Conservation (phyloP, 2,888 invertebrate genomes). For the Plutella xylostella region DNA sequence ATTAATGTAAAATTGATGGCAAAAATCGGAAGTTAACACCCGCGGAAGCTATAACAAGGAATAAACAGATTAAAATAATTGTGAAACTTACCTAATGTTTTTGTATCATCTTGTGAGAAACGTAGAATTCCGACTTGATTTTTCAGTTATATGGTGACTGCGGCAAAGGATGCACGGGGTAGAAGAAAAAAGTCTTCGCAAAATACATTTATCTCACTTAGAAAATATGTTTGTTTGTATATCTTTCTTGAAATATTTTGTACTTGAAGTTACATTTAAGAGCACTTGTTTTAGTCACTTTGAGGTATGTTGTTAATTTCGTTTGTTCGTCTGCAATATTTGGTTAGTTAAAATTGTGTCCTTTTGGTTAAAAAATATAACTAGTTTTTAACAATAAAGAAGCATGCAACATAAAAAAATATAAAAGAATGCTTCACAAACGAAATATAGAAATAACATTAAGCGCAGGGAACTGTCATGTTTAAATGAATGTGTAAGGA, state of each 20-base stretch:
- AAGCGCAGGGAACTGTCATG: too few relatives aligned
- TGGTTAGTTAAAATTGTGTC: conserved; percentile 26
- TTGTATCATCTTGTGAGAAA: conserved; percentile 53
- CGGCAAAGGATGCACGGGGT: neutral
- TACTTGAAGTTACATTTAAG: conserved; percentile 32
- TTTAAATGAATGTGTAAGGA: too few relatives aligned
- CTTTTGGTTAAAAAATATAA: conserved; percentile 29
- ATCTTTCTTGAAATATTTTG: conserved; percentile 21
- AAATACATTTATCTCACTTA: neutral
- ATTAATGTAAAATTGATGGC: too few relatives aligned
- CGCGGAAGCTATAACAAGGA: neutral
- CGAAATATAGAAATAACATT: neutral
- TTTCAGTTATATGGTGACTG: neutral
- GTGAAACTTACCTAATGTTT: conserved; percentile 46
- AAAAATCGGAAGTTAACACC: neutral
- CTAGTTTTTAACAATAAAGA: conserved; percentile 12
- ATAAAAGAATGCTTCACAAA: neutral
- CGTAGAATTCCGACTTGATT: conserved; percentile 31
- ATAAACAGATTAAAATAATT: neutral
- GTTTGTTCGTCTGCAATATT: conserved; percentile 31
- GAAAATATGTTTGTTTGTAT: neutral
- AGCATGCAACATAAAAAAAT: conserved; percentile 23
- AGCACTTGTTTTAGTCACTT: conserved; percentile 34
- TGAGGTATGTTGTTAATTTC: conserved; percentile 24
- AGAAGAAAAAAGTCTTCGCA: neutral